These are phyloP conservation scores for Rutpela maculata DNA, from an alignment of 2,888 invertebrate genomes.

Conservation along the genomic window DNA sequence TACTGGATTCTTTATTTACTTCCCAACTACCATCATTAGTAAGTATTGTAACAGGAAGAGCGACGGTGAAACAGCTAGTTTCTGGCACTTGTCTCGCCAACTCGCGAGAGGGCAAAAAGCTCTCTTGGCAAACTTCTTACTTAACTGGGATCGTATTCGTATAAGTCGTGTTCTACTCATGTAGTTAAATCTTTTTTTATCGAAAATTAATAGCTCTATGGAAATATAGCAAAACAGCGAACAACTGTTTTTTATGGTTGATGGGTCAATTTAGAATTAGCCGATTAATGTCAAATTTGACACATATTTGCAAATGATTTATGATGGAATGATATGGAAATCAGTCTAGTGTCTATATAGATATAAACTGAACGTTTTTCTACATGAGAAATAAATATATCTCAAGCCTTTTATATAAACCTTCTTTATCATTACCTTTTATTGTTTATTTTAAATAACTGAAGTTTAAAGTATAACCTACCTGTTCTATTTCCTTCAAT, in stretches of 20 bases:
- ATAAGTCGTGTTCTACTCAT: not conserved
- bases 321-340: not conserved
- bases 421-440: no score
- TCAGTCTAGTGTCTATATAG: not conserved
- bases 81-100: conserved; percentile 41
- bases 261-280: not conserved
- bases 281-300: not conserved
- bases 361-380: not conserved
- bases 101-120: conserved; percentile 5
- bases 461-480: no score
- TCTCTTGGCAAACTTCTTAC: conserved; percentile 26
- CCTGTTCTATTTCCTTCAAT: no score
- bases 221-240: conserved; percentile 23
- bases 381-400: no score
- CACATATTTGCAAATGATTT: not conserved
- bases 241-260: conserved; percentile 4
- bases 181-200: not conserved
- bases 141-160: not conserved
- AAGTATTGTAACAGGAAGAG: conserved; percentile 56
- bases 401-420: no score
- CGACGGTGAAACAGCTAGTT: conserved; percentile 49
- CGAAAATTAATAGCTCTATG: conserved; percentile 21
- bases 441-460: no score
- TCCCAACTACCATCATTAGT: conserved; percentile 56
- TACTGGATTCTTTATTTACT: conserved; percentile 55